Conservation (phyloP, 2,888 invertebrate genomes). For the Plebejus argus region DNA sequence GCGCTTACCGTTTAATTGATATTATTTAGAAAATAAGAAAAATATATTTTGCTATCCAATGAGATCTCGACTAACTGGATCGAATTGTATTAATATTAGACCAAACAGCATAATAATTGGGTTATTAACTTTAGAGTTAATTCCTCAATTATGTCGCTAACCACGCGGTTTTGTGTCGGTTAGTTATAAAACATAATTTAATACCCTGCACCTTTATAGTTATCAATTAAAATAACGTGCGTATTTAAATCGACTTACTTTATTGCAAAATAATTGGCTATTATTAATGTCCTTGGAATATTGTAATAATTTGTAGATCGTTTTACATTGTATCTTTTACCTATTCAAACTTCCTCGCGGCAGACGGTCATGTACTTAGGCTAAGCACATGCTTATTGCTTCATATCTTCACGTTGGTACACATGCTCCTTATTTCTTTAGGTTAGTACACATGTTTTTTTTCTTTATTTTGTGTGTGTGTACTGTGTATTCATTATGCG, state of each 20-base stretch:
- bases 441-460: neutral
- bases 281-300: conserved; percentile 1
- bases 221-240: conserved; percentile 9
- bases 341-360: neutral
- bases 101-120: too few relatives aligned
- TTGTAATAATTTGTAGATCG: neutral
- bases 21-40: too few relatives aligned
- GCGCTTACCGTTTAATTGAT: too few relatives aligned
- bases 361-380: too few relatives aligned
- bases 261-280: neutral
- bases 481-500: neutral
- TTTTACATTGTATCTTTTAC: neutral
- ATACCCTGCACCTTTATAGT: conserved; percentile 1
- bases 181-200: neutral
- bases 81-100: too few relatives aligned
- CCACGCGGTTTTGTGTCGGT: neutral
- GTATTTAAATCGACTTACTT: conserved; percentile 7
- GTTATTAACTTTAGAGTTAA: too few relatives aligned
- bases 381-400: neutral
- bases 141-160: too few relatives aligned
- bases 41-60: too few relatives aligned
- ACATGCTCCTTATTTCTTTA: neutral
- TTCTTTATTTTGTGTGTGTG: neutral
- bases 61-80: too few relatives aligned
- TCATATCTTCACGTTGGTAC: neutral